A percentile compares a stretch with the other conserved stretches of the same genome.
These are phyloP conservation scores for Mythimna lalbum DNA, from an alignment of 2,888 invertebrate genomes.

Conservation along the genomic window DNA sequence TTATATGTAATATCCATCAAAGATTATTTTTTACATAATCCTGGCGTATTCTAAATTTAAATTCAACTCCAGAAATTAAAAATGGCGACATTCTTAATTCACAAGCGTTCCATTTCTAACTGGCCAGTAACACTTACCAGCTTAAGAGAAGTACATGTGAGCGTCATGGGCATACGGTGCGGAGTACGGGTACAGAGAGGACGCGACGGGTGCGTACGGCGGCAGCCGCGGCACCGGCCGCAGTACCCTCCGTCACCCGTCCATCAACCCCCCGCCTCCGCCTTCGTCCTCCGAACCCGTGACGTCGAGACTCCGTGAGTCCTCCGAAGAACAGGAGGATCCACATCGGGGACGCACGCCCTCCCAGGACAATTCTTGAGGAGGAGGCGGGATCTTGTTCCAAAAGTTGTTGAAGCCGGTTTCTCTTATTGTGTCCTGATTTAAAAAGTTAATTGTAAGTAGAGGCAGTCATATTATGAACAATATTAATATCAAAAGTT, in stretches of 20 bases:
- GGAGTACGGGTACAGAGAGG: slow-evolving; percentile 76
- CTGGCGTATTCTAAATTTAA: neutral
- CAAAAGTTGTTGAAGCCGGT: slow-evolving; percentile 87
- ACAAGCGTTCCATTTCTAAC: neutral
- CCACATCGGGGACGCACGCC: slow-evolving; percentile 77
- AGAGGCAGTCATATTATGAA: neutral
- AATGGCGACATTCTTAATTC: neutral
- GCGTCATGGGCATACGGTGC: slow-evolving; percentile 78
- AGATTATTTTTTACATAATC: neutral
- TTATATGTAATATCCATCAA: slow-evolving; percentile 3
- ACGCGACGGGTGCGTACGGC: slow-evolving; percentile 73
- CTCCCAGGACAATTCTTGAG: slow-evolving; percentile 82
- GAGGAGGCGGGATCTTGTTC: slow-evolving; percentile 84
- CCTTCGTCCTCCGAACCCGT: slow-evolving; percentile 90
- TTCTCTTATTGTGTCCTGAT: slow-evolving; percentile 82
- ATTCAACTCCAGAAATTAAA: neutral
- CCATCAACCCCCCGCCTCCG: slow-evolving; percentile 79
- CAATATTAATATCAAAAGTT: neutral
- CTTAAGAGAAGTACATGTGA: slow-evolving; percentile 83
- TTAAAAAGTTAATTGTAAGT: slow-evolving; percentile 11
- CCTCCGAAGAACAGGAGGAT: slow-evolving; percentile 87
- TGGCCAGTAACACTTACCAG: slow-evolving; percentile 25
- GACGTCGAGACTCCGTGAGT: slow-evolving; percentile 87
- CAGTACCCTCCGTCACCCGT: slow-evolving; percentile 87
- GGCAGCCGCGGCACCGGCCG: slow-evolving; percentile 90